Base-by-base conservation (phyloP, 2,888 invertebrate genomes). In the Hypselothyrea guttata region DNA sequence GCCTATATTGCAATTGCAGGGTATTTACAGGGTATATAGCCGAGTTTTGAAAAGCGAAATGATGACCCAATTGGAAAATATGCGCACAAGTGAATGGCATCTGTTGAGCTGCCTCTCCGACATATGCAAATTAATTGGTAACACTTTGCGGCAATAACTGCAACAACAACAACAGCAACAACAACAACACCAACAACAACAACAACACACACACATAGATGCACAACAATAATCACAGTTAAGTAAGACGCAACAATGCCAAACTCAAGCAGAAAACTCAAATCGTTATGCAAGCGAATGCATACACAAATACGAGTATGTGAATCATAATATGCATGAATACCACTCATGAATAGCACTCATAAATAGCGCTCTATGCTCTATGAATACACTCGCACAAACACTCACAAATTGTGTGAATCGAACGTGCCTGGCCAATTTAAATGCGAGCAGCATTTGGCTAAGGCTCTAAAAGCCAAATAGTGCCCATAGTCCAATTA, bases 41-140 rank as follows among this genome's bases (percentile, higher is more conserved):
- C 15, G 15, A 4, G 35, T 42, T 13, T 54, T 53, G 56, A 57
- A 72, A 72, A 62, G 40, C 22, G 22, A 52, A 75, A 42, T 62
- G 75, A 67, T 73, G 72, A 63, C 75, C 75, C 75, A 75, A 75
- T 75, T 73, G 63, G 1, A 30, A 22, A 46, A 46, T 55, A 42
- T 66, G 58, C 54, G 46, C 59, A 40, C 67, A 77, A 82, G 84
- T 77, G 78, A 84, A 78, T 75, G 77, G 82, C 53, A 44, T 27
- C 44, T 35, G 22, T 34, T 34, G 48, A 42, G 53, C 45, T 58
- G 59, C 68, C 60, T 61, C 68, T 56, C 46, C 57, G 48, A 59
- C 73, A 83, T 79, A 79, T 79, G 79, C 79, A 79, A 79, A 79
- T 79, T 79, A 79, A 79, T 79, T 79, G 85, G 83, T 79, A 84